phyloP scores from a whole-genome alignment of 2,888 invertebrate species.

The Tubulanus polymorphus region DNA sequence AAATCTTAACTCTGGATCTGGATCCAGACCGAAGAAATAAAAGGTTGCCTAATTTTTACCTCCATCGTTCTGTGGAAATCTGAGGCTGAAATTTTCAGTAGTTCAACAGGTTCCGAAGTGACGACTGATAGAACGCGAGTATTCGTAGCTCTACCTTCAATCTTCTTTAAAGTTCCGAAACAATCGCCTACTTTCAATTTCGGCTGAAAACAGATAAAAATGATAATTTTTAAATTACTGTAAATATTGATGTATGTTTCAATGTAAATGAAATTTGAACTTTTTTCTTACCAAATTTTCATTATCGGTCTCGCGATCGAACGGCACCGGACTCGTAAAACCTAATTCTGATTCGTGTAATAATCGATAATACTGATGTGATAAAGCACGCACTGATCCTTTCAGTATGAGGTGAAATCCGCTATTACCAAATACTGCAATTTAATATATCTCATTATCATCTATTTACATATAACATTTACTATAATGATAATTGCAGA shows the following conservation, averaged over 20 bases:
- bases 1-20: conserved; percentile 45
- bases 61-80: conserved; percentile 45
- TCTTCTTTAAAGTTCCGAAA: conserved; percentile 43
- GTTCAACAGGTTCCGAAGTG: conserved; percentile 39
- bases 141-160: conserved; percentile 31
- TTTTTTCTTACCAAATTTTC: not conserved
- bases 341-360: no score
- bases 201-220: conserved; percentile 8
- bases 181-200: conserved; percentile 41
- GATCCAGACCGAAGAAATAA: conserved; percentile 23
- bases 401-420: conserved; percentile 44
- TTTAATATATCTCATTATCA: not conserved
- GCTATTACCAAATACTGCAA: conserved; percentile 47
- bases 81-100: conserved; percentile 42
- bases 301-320: no score
- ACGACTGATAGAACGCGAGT: conserved; percentile 37
- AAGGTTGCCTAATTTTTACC: conserved; percentile 22
- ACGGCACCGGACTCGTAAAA: no score
- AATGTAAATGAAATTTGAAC: not conserved
- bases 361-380: no score
- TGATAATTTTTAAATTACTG: not conserved
- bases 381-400: conserved; percentile 41
- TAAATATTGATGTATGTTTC: not conserved
- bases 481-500: no score
- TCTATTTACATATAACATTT: no score